These are phyloP conservation scores for Ceraclea dissimilis DNA, from an alignment of 2,888 invertebrate genomes.

Conservation along the genomic window DNA sequence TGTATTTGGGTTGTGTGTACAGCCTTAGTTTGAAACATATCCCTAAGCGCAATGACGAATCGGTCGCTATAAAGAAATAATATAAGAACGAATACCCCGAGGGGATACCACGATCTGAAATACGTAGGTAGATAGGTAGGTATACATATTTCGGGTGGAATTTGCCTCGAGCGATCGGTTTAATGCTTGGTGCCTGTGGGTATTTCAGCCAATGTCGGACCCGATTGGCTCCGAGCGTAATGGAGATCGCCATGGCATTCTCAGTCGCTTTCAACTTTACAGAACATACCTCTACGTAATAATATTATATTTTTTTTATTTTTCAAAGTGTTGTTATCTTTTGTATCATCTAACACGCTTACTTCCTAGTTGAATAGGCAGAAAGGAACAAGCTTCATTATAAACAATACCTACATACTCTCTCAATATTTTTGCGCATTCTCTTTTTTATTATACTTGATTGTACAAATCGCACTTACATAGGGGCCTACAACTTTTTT, in stretches of 20 bases:
- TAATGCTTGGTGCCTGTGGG: conserved; percentile 3
- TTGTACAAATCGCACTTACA: no score
- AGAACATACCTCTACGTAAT: neutral
- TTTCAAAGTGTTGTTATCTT: no score
- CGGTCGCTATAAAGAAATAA: conserved; percentile 7
- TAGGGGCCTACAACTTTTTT: no score
- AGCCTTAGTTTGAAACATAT: neutral
- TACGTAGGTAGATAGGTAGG: conserved; percentile 4
- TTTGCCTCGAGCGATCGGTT: conserved; percentile 3
- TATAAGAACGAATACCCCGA: neutral
- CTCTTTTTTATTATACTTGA: no score
- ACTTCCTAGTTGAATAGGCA: no score
- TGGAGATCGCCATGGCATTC: neutral
- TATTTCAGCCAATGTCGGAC: neutral
- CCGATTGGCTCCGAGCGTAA: neutral
- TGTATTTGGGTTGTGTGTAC: no score
- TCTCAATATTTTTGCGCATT: no score
- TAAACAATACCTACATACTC: no score
- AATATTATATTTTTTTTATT: no score
- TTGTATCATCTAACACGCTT: no score
- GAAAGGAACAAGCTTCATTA: no score
- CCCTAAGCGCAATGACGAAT: conserved; percentile 5
- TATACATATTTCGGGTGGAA: conserved; percentile 6
- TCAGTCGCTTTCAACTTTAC: conserved; percentile 2
- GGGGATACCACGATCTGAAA: neutral